Evolutionary conservation across 2,888 invertebrate species (phyloP), one percentile per base, ranked within the genome.

Genomic region (Thereva nobilitata): DNA sequence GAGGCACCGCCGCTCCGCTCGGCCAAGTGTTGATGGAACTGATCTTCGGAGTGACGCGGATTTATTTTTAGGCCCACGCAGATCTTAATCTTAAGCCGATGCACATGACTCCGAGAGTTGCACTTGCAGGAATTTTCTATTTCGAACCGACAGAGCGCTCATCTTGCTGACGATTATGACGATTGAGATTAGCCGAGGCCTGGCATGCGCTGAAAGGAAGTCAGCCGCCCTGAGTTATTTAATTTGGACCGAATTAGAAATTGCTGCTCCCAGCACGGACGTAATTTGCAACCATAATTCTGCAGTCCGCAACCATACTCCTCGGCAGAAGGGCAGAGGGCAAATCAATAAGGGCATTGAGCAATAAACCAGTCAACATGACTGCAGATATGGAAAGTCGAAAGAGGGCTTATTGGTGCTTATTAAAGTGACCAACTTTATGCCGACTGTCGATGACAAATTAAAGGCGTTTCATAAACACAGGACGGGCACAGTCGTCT

Each of bases 381-480:
- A 4, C 47, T 9, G 12, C n/a, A 23, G 47, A 12, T 23, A 38
- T 7, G 8, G 10, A 5, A 37, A 37, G 4, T 4, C 52, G 35
- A 44, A 56, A 56, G 44, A 44, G 8, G 10, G 5, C 42, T 9
- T 38, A 35, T 56, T 4, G 23, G 59, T n/a, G 12, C 37, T 59
- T 5, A 5, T 12, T 47, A 38, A 37, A 54, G n/a, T 54, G 59
- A 59, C 49, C 56, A 35, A 42, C 56, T 34, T 23, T n/a, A 35
- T 34, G 35, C 34, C 44, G 42, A n/a, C 12, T 42, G n/a, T 34
- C 5, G 45, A 40, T 40, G 49, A 49, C 59, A 59, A 59, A 59
- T 45, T 49, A 59, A 59, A 59, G 59, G 35, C 47, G 47, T 23
- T 59, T 47, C 38, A 49, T 59, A 59, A 59, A 59, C 59, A 59